These are phyloP conservation scores for Actinopyga echinites DNA, from an alignment of 53 echinoderm and acorn worm genomes.

Conservation along the genomic window DNA sequence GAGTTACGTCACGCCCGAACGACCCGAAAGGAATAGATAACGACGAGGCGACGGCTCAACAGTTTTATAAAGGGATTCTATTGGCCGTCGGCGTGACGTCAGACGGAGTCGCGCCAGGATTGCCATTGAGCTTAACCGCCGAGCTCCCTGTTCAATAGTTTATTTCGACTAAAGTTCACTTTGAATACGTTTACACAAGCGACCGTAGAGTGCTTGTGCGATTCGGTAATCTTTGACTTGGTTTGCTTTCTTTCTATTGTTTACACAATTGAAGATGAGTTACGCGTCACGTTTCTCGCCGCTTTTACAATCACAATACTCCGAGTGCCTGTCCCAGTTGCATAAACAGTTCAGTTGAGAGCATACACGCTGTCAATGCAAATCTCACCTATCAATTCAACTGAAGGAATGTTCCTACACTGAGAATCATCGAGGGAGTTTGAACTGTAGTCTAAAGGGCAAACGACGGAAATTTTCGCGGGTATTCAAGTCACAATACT, in stretches of 20 bases:
- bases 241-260: conserved; percentile 1
- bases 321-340: too few species aligned
- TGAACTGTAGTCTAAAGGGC: too few species aligned
- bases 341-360: too few species aligned
- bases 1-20: conserved; percentile 32
- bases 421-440: too few species aligned
- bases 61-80: conserved; percentile 29
- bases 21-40: conserved; percentile 37
- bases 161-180: conserved; percentile 31
- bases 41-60: conserved; percentile 25
- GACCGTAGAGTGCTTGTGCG: conserved; percentile 11
- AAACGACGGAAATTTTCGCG: too few species aligned
- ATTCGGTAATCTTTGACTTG: not conserved
- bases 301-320: too few species aligned
- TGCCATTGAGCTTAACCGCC: conserved; percentile 30
- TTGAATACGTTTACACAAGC: not conserved
- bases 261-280: conserved; percentile 6
- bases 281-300: not conserved
- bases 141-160: not conserved
- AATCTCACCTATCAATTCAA: too few species aligned
- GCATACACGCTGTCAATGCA: too few species aligned
- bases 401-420: too few species aligned
- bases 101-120: conserved; percentile 25
- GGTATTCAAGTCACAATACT: too few species aligned
- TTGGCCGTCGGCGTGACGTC: conserved; percentile 30